phyloP scores from a whole-genome alignment of 2,888 invertebrate genomes.

The Aspidiotus destructor region DNA sequence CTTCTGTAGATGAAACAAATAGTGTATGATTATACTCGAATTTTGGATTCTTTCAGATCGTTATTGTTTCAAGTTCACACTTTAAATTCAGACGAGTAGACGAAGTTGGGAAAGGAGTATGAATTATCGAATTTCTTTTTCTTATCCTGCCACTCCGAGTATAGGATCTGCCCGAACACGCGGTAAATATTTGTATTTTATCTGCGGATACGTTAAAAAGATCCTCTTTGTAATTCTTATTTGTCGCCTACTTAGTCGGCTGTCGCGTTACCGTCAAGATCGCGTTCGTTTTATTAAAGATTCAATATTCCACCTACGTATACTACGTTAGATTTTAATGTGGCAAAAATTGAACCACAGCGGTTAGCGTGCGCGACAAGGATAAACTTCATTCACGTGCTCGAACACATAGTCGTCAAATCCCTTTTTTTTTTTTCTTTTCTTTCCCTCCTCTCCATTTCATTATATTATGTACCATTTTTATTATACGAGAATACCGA shows the following conservation, averaged over 20 bases:
- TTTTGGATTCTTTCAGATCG: no score
- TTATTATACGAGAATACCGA: conserved; percentile 30
- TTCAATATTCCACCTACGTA: conserved; percentile 27
- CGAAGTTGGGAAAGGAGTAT: no score
- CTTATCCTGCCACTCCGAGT: no score
- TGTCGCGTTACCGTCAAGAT: conserved; percentile 7
- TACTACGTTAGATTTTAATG: conserved; percentile 12
- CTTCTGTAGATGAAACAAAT: no score
- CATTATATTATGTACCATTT: neutral
- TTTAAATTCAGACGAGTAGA: no score
- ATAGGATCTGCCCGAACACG: neutral
- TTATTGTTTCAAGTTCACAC: no score
- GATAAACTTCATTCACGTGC: conserved; percentile 28
- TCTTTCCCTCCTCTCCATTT: no score
- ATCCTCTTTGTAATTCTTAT: neutral
- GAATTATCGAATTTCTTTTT: no score
- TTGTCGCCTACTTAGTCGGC: neutral
- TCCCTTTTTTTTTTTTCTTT: conserved; percentile 22
- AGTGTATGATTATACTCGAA: no score
- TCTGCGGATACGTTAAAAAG: neutral
- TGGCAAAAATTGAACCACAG: neutral
- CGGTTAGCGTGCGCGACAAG: conserved; percentile 10
- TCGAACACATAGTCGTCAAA: conserved; percentile 20
- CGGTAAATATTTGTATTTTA: neutral
- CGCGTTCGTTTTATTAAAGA: conserved; percentile 19